Evolutionary conservation across 2,113 vertebrate species (phyloP), one percentile per base, ranked within the genome.

Genomic region (Ancistrus triradiatus): DNA sequence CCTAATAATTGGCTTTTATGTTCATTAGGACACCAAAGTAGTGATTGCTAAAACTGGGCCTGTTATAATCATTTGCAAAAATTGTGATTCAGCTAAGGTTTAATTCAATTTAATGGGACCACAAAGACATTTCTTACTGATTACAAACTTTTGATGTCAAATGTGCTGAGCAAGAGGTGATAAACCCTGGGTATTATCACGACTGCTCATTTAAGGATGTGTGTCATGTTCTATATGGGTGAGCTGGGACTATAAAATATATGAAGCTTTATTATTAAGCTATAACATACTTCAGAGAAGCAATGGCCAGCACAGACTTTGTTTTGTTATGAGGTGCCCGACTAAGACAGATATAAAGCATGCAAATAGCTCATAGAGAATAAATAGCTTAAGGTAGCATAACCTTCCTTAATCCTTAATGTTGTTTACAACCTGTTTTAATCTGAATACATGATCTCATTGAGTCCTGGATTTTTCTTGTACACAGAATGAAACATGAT

Each of bases 181-280:
- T 86, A 74, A 76, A 75, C 77, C 79, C 74, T 77, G 72, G 80
- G 80, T 86, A 83, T 82, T 83, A 82, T 80, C 80, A 81, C 73
- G 70, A 81, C 80, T 81, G 51, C 63, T 66, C 44, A 27, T 61
- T 74, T 44, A 56, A 33, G 33, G 63, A 42, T 55, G 50, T 22
- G 47, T 52, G 42, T 51, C 33, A 51, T 49, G 40, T 46, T 38
- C 27, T 33, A 61, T 57, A 28, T 50, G 43, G 28, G 48, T 42
- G 66, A 22, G 24, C 48, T 42, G 8, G 14, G 24, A 61, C 63
- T 53, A 33, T 15, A 53, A 46, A 46, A 22, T 9, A 31, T 42
- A 52, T 18, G 46, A 14, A 63, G 19, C 8, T 13, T 6, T n/a
- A 21, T 21, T 10, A 37, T 37, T 37, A 37, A 13, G 35, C 35